Base-by-base conservation (phyloP, 2,113 vertebrate species). In the Mustelus asterias region DNA sequence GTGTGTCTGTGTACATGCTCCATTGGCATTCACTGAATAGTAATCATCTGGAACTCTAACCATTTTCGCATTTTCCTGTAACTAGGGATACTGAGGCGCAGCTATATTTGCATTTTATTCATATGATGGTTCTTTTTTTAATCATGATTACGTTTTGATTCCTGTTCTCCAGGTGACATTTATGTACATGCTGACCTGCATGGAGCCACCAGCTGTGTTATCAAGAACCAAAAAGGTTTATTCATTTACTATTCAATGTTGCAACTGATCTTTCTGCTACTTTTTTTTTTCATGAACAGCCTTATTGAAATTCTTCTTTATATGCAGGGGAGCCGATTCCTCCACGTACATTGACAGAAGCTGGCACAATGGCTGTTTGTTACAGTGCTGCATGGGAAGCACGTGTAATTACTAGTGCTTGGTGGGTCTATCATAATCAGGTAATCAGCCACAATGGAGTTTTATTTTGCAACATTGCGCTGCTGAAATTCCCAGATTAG, bases 301-400 rank as follows among this genome's bases (percentile, higher is more conserved):
- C 41, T 76, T 95, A 33, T 90, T 90, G 26, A 60, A 33, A 60
- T 90, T 63, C 33, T 72, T 95, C 29, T 95, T 94, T 29, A 95
- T 0, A 96, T 96, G 0, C 96, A 99, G 99, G 99, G 33, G 97
- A 98, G 37, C 96, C 98, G 0, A 95, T 99, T 93, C 98, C 99
- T 0, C 99, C 99, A 0, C 98, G 99, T 20, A 99, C 99, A 0
- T 97, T 99, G 96, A 99, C 98, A 0, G 99, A 99, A 97, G 98
- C 99, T 0, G 99, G 98, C 88, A 99, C 98, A 0, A 99, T 99
- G 99, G 97, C 99, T 11, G 97, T 99, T 96, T 99, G 99, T 96
- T 99, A 99, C 97, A 99, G 99, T 4, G 99, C 98, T 6, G 99
- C 99, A 86, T 99, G 99, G 99, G 99, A 99, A 0, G 99, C 99